A percentile compares a stretch with the other conserved stretches of the same genome.
Conservation (phyloP, 1,140 invertebrate genomes). For the Anagrus nilaparvatae region DNA sequence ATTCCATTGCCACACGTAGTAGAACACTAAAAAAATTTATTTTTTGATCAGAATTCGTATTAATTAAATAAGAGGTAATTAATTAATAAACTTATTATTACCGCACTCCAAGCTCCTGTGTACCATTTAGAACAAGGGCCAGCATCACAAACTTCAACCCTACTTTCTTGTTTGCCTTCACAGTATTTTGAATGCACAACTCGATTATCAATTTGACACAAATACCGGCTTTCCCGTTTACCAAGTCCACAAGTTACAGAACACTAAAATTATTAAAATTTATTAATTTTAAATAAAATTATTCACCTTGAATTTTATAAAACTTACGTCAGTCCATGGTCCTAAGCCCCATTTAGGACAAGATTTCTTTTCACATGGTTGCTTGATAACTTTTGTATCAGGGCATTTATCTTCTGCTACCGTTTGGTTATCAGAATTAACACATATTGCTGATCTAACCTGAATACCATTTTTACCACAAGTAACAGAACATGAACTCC, state of each 20-base stretch:
- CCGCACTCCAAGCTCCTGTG: constrained; percentile 37
- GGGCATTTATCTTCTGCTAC: constrained; percentile 47
- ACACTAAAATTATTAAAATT: constrained; percentile 46
- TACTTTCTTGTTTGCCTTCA: constrained; percentile 19
- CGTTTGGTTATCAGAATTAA: constrained; percentile 39
- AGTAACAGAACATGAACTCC: constrained; percentile 67
- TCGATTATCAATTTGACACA: constrained; percentile 42
- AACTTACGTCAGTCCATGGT: constrained; percentile 48
- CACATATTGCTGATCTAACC: constrained; percentile 47
- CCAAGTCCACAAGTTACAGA: constrained; percentile 46
- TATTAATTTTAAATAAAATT: not conserved
- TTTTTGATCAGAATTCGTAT: constrained; percentile 11
- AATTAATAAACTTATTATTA: constrained; percentile 21
- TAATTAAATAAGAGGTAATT: not conserved
- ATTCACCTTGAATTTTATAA: not conserved
- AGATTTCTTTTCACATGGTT: constrained; percentile 49
- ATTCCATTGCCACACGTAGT: constrained; percentile 49
- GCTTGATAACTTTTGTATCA: constrained; percentile 41
- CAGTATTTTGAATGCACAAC: constrained; percentile 35
- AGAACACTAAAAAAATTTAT: constrained; percentile 49
- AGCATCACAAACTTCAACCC: constrained; percentile 34
- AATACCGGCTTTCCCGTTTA: constrained; percentile 35
- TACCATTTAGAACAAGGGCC: constrained; percentile 40
- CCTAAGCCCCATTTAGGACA: constrained; percentile 57
- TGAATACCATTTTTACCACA: constrained; percentile 70